A percentile compares a stretch with the other conserved stretches of the same genome.
Evolutionary conservation across 2,113 vertebrate species (phyloP).

Genomic region (Casuarius casuarius): DNA sequence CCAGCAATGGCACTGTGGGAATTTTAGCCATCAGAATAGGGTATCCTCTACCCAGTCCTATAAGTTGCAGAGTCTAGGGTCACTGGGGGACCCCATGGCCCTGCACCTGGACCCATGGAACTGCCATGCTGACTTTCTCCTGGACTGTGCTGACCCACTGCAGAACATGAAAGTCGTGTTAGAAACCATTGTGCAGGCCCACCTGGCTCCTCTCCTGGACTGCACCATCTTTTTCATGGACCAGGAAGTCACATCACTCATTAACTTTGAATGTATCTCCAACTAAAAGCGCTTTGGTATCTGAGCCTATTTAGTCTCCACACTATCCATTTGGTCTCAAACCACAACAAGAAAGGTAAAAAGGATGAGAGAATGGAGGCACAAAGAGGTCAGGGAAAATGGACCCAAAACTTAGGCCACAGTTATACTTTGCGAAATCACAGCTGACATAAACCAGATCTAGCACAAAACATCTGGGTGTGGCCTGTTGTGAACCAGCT

Average conservation of each 20-base stretch:
- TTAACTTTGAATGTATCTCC: background rate
- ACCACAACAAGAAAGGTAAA: background rate
- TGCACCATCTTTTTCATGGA: background rate
- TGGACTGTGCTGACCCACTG: background rate
- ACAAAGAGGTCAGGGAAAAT: background rate
- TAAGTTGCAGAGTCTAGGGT: background rate
- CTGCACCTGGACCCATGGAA: background rate
- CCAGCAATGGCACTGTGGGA: background rate
- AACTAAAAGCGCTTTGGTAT: no score
- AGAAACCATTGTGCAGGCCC: background rate
- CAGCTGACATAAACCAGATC: background rate
- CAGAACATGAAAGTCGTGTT: no score
- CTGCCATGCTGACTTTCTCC: rapidly evolving
- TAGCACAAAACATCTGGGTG: background rate
- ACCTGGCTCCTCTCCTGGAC: background rate
- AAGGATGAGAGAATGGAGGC: rapidly evolving
- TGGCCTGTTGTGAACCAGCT: rapidly evolving
- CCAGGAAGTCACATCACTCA: rapidly evolving
- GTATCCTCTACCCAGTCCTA: background rate
- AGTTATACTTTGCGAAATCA: background rate
- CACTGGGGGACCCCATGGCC: no score
- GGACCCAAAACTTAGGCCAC: background rate
- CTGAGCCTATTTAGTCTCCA: background rate
- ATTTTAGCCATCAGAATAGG: background rate
- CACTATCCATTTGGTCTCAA: rapidly evolving